These are phyloP conservation scores for Perca flavescens DNA, from an alignment of 2,113 vertebrate species.

Conservation along the genomic window DNA sequence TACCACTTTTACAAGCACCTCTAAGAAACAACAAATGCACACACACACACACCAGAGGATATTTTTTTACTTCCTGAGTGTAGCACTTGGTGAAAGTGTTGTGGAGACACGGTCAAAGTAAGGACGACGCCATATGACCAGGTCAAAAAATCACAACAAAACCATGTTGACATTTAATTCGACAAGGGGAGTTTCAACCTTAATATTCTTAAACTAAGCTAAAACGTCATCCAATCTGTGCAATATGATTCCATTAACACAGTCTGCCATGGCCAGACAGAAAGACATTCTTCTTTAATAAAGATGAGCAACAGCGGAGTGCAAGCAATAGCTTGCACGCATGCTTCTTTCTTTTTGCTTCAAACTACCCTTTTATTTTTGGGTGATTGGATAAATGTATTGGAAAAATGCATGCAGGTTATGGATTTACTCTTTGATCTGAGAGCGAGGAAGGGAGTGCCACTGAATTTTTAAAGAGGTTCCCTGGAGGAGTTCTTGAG, in stretches of 20 bases:
- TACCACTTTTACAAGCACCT: constrained; percentile 81
- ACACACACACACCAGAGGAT: constrained; percentile 35
- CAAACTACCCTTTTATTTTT: constrained; percentile 8
- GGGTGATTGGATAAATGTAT: constrained; percentile 20
- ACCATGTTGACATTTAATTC: background rate
- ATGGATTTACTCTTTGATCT: constrained; percentile 53
- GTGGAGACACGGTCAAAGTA: constrained; percentile 16
- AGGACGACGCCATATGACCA: background rate
- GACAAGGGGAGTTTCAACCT: background rate
- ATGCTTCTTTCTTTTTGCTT: constrained; percentile 15
- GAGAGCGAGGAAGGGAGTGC: constrained; percentile 40
- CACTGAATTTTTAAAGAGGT: constrained; percentile 50
- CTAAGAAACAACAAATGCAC: constrained; percentile 38
- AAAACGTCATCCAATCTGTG: background rate
- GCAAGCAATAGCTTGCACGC: background rate
- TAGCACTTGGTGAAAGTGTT: constrained; percentile 19
- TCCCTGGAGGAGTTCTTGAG: constrained; percentile 53
- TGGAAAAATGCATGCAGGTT: constrained; percentile 32
- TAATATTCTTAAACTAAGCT: background rate
- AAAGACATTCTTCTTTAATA: background rate
- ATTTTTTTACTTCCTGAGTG: constrained; percentile 35
- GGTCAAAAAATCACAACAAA: constrained; percentile 13
- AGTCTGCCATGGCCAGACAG: background rate
- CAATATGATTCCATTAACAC: background rate
- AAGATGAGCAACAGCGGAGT: constrained; percentile 6